phyloP scores from a whole-genome alignment of 2,888 invertebrate genomes.

The Diaphora mendica region DNA sequence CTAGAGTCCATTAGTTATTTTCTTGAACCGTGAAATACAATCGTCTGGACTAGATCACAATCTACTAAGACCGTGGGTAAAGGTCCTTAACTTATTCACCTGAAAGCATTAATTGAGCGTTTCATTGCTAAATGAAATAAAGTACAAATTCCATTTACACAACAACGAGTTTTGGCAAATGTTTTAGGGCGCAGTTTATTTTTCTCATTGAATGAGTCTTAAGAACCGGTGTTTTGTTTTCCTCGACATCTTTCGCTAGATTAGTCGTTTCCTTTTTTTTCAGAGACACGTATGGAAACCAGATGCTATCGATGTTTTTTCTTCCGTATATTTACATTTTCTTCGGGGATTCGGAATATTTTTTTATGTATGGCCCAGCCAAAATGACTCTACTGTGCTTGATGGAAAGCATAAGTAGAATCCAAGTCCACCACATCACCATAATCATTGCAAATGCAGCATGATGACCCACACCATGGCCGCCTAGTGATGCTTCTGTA shows the following conservation, averaged over 20 bases:
- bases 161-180: slow-evolving; percentile 52
- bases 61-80: background rate
- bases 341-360: slow-evolving; percentile 27
- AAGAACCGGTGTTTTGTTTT: slow-evolving; percentile 72
- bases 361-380: slow-evolving; percentile 23
- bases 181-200: slow-evolving; percentile 72
- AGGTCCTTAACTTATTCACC: slow-evolving; percentile 19
- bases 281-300: slow-evolving; percentile 61
- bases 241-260: slow-evolving; percentile 63
- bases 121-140: slow-evolving; percentile 62
- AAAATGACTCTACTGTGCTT: no score
- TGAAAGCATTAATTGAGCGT: slow-evolving; percentile 51
- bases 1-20: background rate
- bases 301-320: slow-evolving; percentile 59
- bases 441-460: no score
- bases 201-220: slow-evolving; percentile 64
- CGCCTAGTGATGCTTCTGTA: no score
- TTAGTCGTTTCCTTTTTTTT: slow-evolving; percentile 71
- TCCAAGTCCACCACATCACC: no score
- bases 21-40: background rate
- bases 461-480: no score
- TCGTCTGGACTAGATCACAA: background rate
- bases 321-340: slow-evolving; percentile 37
- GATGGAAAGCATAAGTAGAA: no score
- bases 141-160: slow-evolving; percentile 65